Percentiles rank a stretch among this genome's conserved stretches.
phyloP scores from a whole-genome alignment of 1,140 invertebrate species.

The Adelges cooleyi region DNA sequence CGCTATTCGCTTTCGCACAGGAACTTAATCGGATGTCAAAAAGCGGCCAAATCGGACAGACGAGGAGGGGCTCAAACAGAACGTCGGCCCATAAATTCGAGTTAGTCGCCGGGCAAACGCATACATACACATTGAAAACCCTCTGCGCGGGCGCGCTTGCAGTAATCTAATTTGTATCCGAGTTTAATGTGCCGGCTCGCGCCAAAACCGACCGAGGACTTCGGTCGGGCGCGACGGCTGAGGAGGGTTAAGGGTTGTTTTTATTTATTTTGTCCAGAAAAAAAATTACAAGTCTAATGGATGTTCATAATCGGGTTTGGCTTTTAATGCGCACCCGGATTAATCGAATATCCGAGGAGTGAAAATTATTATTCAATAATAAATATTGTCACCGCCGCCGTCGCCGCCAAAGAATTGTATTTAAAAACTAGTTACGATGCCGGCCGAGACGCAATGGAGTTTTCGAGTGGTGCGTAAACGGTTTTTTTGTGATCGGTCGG shows the following conservation, averaged over 20 bases:
- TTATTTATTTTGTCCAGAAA: background rate
- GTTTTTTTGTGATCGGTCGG: background rate
- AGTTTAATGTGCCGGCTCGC: background rate
- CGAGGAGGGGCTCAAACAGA: background rate
- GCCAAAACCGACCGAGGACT: background rate
- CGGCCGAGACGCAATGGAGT: background rate
- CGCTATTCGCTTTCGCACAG: background rate
- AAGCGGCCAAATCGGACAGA: background rate
- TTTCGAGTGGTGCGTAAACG: background rate
- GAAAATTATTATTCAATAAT: background rate
- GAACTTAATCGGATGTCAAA: background rate
- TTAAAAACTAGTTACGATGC: background rate
- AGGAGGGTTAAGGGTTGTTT: background rate
- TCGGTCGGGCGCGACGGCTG: too few species aligned
- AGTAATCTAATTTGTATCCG: slow-evolving; percentile 22
- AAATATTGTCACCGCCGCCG: background rate
- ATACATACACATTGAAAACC: background rate
- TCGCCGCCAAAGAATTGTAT: background rate
- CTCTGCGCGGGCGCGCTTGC: background rate
- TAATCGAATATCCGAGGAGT: background rate
- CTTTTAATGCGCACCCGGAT: slow-evolving; percentile 6
- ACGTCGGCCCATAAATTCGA: slow-evolving; percentile 6
- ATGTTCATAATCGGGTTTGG: slow-evolving; percentile 23
- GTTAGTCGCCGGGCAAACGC: background rate
- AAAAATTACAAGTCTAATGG: slow-evolving; percentile 13